phyloP scores from a whole-genome alignment of 2,797 vertebrate species.

The Eupleurogrammus muticus region DNA sequence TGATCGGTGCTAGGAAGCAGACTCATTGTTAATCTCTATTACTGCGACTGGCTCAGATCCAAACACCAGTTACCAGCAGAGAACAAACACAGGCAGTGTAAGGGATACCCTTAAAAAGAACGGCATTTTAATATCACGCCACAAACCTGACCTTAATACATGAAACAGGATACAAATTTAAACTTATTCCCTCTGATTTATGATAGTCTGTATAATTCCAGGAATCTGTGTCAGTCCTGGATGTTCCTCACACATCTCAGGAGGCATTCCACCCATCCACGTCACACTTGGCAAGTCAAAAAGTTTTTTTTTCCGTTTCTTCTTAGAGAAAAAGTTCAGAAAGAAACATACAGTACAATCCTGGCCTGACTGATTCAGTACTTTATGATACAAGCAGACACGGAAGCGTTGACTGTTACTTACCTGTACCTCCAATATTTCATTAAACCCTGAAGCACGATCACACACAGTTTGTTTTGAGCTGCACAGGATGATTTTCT shows the following conservation, averaged over 20 bases:
- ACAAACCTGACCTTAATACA: not conserved
- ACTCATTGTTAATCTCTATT: constrained; percentile 34
- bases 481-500: not conserved
- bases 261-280: too few species aligned
- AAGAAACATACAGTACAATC: not conserved
- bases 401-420: constrained; percentile 40
- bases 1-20: constrained; percentile 32
- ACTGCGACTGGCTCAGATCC: constrained; percentile 45
- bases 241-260: too few species aligned
- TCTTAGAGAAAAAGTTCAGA: not conserved
- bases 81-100: not conserved
- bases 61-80: constrained; percentile 10
- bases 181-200: not conserved
- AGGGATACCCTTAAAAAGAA: not conserved
- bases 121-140: too few species aligned
- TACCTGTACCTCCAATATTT: constrained; percentile 30
- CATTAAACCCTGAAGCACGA: not conserved
- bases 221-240: too few species aligned
- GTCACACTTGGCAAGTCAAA: not conserved
- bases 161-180: too few species aligned
- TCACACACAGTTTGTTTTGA: constrained; percentile 7
- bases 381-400: constrained; percentile 40
- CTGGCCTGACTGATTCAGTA: not conserved
- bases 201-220: not conserved
- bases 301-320: not conserved